Evolutionary conservation across 2,113 vertebrate genomes (phyloP).

Genomic region (Piprites chloris): DNA sequence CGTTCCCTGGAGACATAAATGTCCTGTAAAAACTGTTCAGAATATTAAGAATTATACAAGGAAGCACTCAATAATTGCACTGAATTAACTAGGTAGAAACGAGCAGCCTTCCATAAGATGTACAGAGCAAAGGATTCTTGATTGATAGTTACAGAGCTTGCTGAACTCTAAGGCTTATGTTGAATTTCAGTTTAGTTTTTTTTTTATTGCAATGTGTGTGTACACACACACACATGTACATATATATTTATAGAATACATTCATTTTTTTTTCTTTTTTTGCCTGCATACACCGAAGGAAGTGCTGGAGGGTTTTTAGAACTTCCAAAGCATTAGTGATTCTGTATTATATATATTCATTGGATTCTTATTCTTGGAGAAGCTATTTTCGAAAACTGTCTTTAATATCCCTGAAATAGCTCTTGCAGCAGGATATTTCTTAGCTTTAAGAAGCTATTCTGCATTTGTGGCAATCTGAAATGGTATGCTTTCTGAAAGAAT

Average conservation of each 20-base stretch:
- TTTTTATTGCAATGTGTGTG: neutral
- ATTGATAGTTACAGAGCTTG: neutral
- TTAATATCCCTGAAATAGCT: neutral
- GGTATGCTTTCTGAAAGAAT: neutral
- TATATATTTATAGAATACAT: neutral
- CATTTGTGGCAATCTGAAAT: neutral
- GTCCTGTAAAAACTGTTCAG: neutral
- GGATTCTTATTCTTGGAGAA: neutral
- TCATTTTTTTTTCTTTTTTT: neutral
- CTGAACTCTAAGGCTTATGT: neutral
- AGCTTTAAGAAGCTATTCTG: neutral
- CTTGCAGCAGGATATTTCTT: neutral
- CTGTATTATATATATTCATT: neutral
- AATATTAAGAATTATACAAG: neutral
- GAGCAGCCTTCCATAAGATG: neutral
- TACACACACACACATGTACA: neutral
- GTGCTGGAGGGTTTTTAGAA: neutral
- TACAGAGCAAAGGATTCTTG: neutral
- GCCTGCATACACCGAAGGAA: neutral
- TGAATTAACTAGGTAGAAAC: neutral
- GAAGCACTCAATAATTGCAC: neutral
- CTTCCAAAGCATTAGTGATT: neutral
- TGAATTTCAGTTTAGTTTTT: fast-evolving
- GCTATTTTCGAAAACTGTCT: neutral
- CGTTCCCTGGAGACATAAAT: neutral